Percentiles rank a stretch among this genome's conserved stretches.
These are phyloP conservation scores for Drosophila repleta DNA, from an alignment of 1,140 invertebrate genomes.

Conservation along the genomic window DNA sequence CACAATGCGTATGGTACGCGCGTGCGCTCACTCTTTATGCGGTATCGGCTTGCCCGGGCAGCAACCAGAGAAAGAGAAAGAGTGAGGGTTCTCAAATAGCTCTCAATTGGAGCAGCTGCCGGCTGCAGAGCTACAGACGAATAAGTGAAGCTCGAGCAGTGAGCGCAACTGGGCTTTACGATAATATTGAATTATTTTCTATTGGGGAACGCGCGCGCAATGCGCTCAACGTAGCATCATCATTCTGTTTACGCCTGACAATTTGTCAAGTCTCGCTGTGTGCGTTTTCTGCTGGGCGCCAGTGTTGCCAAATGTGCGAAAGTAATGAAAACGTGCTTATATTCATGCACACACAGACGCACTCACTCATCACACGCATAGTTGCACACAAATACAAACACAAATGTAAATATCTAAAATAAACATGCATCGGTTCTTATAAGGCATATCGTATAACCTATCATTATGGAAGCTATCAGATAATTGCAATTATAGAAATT, in stretches of 20 bases:
- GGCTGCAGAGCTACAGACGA: slow-evolving; percentile 21
- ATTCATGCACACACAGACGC: not conserved
- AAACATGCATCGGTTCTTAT: not conserved
- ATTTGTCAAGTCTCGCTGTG: not conserved
- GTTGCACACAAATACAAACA: not conserved
- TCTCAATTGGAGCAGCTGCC: slow-evolving; percentile 33
- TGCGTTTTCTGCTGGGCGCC: slow-evolving; percentile 3
- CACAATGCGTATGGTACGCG: slow-evolving; percentile 41
- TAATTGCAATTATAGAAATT: not conserved
- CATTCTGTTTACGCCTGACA: slow-evolving; percentile 22
- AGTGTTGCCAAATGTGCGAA: slow-evolving; percentile 39
- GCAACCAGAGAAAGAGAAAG: slow-evolving; percentile 2
- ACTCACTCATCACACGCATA: not conserved
- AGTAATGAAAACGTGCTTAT: slow-evolving; percentile 19
- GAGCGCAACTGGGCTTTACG: slow-evolving; percentile 6
- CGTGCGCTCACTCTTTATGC: slow-evolving; percentile 42
- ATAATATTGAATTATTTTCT: slow-evolving; percentile 29
- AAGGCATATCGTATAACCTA: not conserved
- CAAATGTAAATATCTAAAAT: not conserved
- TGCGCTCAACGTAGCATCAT: slow-evolving; percentile 16
- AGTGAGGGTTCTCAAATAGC: slow-evolving; percentile 8
- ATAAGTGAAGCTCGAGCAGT: slow-evolving; percentile 7
- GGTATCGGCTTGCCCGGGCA: slow-evolving; percentile 44
- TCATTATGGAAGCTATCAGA: too few species aligned
- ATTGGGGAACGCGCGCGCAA: slow-evolving; percentile 28